A percentile compares a stretch with the other conserved stretches of the same genome.
Conservation (phyloP, 2,888 invertebrate genomes). For the Trachelus stipa region DNA sequence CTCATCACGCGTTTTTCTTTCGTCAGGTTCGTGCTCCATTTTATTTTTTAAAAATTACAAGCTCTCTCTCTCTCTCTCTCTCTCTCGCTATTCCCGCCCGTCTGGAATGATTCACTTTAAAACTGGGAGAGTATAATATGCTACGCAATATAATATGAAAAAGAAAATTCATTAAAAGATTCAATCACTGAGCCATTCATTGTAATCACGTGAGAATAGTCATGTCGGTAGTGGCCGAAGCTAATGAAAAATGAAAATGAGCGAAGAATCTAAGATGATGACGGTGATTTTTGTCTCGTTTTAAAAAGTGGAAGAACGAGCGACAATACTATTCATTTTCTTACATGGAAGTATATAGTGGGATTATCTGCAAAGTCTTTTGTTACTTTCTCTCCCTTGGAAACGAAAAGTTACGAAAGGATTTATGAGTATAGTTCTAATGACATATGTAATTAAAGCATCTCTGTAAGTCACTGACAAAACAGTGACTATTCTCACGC, state of each 20-base stretch:
- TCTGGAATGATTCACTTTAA: constrained; percentile 55
- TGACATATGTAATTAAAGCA: not conserved
- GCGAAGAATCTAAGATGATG: not conserved
- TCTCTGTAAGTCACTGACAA: not conserved
- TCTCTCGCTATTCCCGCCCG: constrained; percentile 26
- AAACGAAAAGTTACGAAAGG: not conserved
- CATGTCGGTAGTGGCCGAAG: not conserved
- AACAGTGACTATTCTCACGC: not conserved
- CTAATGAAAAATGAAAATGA: not conserved
- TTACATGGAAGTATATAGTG: not conserved
- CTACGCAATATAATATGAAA: not conserved
- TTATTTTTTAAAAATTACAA: not conserved
- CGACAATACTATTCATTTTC: not conserved
- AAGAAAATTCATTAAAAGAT: not conserved
- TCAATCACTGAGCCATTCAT: not conserved
- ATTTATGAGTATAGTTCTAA: not conserved
- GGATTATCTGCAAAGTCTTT: not conserved
- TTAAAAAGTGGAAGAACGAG: not conserved
- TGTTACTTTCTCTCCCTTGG: not conserved
- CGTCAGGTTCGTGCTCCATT: not conserved
- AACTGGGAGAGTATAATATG: constrained; percentile 33
- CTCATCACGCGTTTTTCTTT: constrained; percentile 17
- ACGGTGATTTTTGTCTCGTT: not conserved
- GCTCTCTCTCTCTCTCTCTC: constrained; percentile 32
- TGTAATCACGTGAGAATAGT: not conserved